Base-by-base conservation (phyloP, 2,797 vertebrate species). In the Hyperoplus lanceolatus region DNA sequence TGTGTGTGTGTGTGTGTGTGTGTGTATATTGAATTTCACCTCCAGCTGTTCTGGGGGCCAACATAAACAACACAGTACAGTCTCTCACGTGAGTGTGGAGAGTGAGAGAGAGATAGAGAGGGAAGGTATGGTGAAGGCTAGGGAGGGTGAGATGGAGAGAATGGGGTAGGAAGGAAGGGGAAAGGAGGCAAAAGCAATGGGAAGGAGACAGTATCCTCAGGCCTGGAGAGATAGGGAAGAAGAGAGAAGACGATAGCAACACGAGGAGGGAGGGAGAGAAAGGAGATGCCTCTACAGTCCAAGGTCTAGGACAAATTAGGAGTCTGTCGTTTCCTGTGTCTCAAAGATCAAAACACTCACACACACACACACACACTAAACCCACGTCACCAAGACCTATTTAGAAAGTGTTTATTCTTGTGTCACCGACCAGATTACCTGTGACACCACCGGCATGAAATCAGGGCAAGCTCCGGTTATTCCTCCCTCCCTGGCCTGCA, bases 371-470 rank as follows among this genome's bases (percentile, higher is more conserved):
- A 56, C 63, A 63, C 36, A 65, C 76, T 21, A 42, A 65, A 65
- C 74, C 70, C 54, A 43, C 60, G 16, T 55, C 79, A 77, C 67
- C 46, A 48, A 12, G 11, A 63, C 80, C 86, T 93, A 92, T 93
- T 93, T 71, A 79, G 86, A 55, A 59, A 36, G 83, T 73, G 87
- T 93, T 93, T 90, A 92, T 93, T 92, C 84, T 79, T 75, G 68
- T 57, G 74, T 76, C 65, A 45, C 18, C 84, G 84, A 80, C 75
- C 76, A 84, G 88, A 92, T 92, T 89, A 91, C 83, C 86, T 89
- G 77, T 16, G 39, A 83, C 85, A 68, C 54, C 1, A 68, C 54
- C 1, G 2, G 70, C 65, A 62, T 41, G 63, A 79, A 78, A 89
- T 73, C 53, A 73, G 72, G 77, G 3, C 55, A 46, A 66, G 67